These are phyloP conservation scores for Myotis pilosus DNA, from an alignment of 2,797 vertebrate genomes.

Conservation along the genomic window DNA sequence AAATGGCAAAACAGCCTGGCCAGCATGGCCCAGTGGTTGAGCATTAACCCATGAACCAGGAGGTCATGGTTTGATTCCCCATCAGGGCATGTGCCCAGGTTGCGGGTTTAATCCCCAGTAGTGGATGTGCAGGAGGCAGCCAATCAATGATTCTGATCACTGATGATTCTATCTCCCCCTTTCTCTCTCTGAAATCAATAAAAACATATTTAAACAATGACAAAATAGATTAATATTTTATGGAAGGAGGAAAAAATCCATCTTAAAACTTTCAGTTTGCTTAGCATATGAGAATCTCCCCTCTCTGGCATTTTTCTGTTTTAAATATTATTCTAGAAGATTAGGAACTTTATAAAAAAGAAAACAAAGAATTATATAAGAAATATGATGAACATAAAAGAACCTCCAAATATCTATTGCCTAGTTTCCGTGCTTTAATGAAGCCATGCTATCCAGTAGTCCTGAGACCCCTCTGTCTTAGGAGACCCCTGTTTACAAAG, in stretches of 20 bases:
- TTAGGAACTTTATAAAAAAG: background rate
- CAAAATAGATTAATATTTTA: background rate
- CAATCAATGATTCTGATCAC: too few relatives aligned
- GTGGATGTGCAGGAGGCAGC: too few relatives aligned
- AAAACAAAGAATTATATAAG: background rate
- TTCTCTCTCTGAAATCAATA: too few relatives aligned
- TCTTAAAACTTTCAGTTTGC: background rate
- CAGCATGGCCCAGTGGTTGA: too few relatives aligned
- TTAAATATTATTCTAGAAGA: background rate
- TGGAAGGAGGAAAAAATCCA: background rate
- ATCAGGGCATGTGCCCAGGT: too few relatives aligned
- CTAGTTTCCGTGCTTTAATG: background rate
- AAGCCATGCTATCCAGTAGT: accelerated
- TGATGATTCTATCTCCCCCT: too few relatives aligned
- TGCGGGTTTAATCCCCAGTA: too few relatives aligned
- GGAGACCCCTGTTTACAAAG: background rate
- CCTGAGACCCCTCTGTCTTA: background rate
- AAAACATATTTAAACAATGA: background rate
- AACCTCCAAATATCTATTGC: background rate
- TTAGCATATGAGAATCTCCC: background rate
- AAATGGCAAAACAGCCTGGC: background rate
- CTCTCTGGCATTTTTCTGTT: background rate
- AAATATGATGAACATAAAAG: background rate
- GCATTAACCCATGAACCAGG: too few relatives aligned
- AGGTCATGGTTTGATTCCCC: too few relatives aligned